phyloP scores from a whole-genome alignment of 2,113 vertebrate genomes.

The Otus sunia region DNA sequence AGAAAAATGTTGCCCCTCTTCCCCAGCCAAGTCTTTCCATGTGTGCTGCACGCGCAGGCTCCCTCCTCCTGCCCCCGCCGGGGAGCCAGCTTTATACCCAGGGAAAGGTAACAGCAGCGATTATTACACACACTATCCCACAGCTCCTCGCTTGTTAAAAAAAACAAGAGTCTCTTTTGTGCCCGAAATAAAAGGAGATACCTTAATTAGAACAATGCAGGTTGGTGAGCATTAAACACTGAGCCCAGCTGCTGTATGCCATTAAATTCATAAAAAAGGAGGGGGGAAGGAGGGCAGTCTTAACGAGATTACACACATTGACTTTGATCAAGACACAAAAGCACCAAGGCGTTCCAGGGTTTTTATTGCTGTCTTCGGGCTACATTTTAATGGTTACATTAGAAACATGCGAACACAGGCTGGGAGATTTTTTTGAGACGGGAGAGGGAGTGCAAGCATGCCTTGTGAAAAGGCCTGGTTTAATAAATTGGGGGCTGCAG shows the following conservation, averaged over 20 bases:
- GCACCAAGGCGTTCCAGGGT: slow-evolving; percentile 80
- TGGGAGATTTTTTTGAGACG: slow-evolving; percentile 66
- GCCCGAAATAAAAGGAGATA: slow-evolving; percentile 78
- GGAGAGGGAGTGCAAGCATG: slow-evolving; percentile 44
- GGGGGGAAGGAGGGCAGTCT: slow-evolving; percentile 75
- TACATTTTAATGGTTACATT: slow-evolving; percentile 91
- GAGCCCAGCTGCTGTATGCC: slow-evolving; percentile 80
- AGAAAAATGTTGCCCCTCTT: slow-evolving; percentile 43
- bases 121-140: slow-evolving; percentile 70
- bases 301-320: slow-evolving; percentile 90
- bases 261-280: slow-evolving; percentile 76
- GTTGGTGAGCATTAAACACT: slow-evolving; percentile 73
- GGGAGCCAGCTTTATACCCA: slow-evolving; percentile 54
- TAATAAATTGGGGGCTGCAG: slow-evolving; percentile 76
- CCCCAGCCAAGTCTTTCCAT: slow-evolving; percentile 49
- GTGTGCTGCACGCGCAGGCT: slow-evolving; percentile 47
- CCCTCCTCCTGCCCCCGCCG: background rate
- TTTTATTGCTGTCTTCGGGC: slow-evolving; percentile 94
- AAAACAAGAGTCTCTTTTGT: slow-evolving; percentile 70
- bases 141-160: slow-evolving; percentile 68
- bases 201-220: slow-evolving; percentile 85
- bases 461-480: slow-evolving; percentile 68
- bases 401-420: slow-evolving; percentile 81
- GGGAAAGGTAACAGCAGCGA: slow-evolving; percentile 58
- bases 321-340: slow-evolving; percentile 93